Percentiles rank a stretch among this genome's conserved stretches.
phyloP scores from a whole-genome alignment of 2,113 vertebrate species.

The Condylura cristata region DNA sequence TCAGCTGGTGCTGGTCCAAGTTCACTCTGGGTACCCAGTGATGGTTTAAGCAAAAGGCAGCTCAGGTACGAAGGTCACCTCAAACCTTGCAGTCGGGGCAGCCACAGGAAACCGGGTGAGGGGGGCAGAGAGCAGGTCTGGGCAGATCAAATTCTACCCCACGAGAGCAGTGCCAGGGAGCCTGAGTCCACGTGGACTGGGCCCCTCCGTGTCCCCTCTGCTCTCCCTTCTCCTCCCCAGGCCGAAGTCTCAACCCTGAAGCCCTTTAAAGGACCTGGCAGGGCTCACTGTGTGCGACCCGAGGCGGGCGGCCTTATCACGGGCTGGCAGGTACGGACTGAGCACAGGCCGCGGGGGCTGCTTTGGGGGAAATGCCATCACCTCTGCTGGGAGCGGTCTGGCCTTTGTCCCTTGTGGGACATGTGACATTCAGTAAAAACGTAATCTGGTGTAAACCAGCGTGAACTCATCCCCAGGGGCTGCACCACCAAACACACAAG shows the following conservation, averaged over 20 bases:
- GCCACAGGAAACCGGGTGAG: neutral
- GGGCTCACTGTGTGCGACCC: neutral
- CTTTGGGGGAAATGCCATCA: constrained; percentile 45
- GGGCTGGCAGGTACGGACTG: constrained; percentile 39
- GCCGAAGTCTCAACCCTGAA: neutral
- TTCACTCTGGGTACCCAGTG: neutral
- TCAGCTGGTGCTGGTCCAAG: neutral
- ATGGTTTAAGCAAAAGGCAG: too few relatives aligned
- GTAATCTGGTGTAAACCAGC: constrained; percentile 39
- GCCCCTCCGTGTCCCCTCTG: neutral
- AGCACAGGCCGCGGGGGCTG: neutral
- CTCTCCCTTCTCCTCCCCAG: neutral
- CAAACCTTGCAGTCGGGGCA: neutral
- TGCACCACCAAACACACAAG: neutral
- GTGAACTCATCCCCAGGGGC: neutral
- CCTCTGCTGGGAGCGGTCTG: constrained; percentile 26
- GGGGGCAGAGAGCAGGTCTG: neutral
- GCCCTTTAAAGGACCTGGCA: neutral
- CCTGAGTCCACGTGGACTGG: neutral
- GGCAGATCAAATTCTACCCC: neutral
- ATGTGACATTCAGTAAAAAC: constrained; percentile 3
- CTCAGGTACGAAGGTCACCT: neutral
- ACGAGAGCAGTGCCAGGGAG: neutral
- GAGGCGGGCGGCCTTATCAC: constrained; percentile 55
- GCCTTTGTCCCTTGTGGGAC: constrained; percentile 70